A percentile compares a stretch with the other conserved stretches of the same genome.
phyloP scores from a whole-genome alignment of 2,113 vertebrate species.

The Cisticola juncidis region DNA sequence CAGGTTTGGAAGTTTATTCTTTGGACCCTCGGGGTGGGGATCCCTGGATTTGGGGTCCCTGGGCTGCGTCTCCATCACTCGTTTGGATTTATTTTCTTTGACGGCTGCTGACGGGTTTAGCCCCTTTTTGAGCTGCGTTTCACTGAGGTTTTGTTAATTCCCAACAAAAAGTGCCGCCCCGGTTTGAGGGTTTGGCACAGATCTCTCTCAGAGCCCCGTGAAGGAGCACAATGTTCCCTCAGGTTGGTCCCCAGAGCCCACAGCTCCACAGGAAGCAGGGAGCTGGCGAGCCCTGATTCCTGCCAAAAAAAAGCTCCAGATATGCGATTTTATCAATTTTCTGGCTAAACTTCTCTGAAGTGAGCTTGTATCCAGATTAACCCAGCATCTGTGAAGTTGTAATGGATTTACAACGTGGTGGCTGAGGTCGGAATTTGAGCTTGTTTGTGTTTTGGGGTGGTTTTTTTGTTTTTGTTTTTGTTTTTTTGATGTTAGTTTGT shows the following conservation, averaged over 20 bases:
- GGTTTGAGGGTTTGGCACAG: background rate
- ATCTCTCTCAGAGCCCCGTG: too few relatives aligned
- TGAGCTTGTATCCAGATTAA: background rate
- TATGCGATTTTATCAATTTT: background rate
- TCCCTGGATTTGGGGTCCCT: background rate
- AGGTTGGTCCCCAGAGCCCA: background rate
- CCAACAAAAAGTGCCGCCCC: rapidly evolving
- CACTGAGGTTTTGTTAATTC: background rate
- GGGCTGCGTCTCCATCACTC: rapidly evolving
- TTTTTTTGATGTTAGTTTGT: background rate
- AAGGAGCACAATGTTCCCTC: background rate
- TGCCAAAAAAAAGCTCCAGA: background rate
- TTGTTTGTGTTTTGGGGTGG: background rate
- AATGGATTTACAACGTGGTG: background rate
- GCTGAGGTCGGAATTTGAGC: background rate
- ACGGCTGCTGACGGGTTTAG: background rate
- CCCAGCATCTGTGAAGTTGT: background rate
- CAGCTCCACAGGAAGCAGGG: background rate
- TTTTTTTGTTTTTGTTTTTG: background rate
- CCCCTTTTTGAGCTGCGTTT: background rate
- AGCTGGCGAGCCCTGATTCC: background rate
- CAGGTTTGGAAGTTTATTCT: too few relatives aligned
- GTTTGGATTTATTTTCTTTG: background rate
- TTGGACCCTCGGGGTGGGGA: too few relatives aligned
- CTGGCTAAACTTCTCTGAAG: background rate